Conservation (phyloP, 2,797 vertebrate genomes). For the Betta splendens region DNA sequence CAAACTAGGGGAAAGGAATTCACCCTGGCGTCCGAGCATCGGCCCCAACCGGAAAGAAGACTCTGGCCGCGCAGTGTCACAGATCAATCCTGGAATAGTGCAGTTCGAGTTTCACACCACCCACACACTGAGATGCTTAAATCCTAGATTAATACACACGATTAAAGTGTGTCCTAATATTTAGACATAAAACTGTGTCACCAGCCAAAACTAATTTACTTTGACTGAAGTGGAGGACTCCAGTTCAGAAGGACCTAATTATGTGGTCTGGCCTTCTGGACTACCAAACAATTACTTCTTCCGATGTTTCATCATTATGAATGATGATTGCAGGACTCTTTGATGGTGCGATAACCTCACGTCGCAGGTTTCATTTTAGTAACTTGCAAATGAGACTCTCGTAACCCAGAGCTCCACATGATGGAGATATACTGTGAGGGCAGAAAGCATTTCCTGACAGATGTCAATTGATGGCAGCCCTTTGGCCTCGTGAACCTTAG, state of each 20-base stretch:
- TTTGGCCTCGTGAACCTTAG: slow-evolving; percentile 59
- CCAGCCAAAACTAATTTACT: slow-evolving; percentile 16
- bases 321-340: slow-evolving; percentile 47
- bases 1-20: slow-evolving; percentile 76
- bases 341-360: slow-evolving; percentile 43
- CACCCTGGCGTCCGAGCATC: slow-evolving; percentile 54
- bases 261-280: slow-evolving; percentile 32
- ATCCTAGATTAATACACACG: slow-evolving; percentile 16
- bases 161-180: slow-evolving; percentile 28
- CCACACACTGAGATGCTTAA: too few relatives aligned
- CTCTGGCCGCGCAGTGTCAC: slow-evolving; percentile 69
- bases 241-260: neutral
- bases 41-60: slow-evolving; percentile 75
- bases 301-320: slow-evolving; percentile 42
- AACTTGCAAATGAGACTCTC: slow-evolving; percentile 45
- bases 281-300: slow-evolving; percentile 58
- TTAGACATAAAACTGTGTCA: slow-evolving; percentile 17
- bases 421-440: slow-evolving; percentile 67
- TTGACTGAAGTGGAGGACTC: neutral
- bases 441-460: slow-evolving; percentile 50
- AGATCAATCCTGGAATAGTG: slow-evolving; percentile 71
- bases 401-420: slow-evolving; percentile 69
- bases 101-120: slow-evolving; percentile 55
- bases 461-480: slow-evolving; percentile 62
- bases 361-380: slow-evolving; percentile 48